Evolutionary conservation across 64 coral and sea anemone genomes (phyloP), one percentile per base, ranked within the genome.

Genomic region (Porites australiensis): DNA sequence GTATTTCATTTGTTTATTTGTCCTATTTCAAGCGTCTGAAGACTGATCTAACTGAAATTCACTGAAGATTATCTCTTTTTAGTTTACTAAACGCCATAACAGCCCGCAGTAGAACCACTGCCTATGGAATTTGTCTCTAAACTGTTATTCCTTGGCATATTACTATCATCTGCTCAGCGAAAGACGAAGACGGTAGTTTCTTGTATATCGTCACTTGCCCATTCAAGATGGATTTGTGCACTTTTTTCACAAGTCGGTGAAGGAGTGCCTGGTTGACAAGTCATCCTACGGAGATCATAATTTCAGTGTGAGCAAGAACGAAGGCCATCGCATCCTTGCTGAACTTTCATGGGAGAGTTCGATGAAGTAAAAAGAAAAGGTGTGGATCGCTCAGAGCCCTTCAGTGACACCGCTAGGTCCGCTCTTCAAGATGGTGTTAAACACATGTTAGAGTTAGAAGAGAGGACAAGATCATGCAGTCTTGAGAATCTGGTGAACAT

Each of bases 1-100:
- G 90, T 5, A 16, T 92, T 45, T 73, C 80, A 0, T 76, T 58
- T 9, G 53, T 86, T 50, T 92, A 92, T 50, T 57, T 86, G 73
- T 51, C 23, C 5, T 92, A 92, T 64, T 86, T 92, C 64, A 47
- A 7, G n/a, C 44, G 64, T 13, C 59, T 86, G 11, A 68, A 71
- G 45, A 50, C 13, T 18, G 65, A 23, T 22, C 61, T 86, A 63
- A 18, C 0, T 64, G 12, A 19, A 19, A 0, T 49, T 92, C 10
- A 63, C 44, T 2, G 59, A 44, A 74, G 69, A 60, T 8, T 70
- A 86, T n/a, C n/a, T 50, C 64, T 91, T 45, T 83, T 53, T 10
- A 22, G 49, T 53, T 74, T 92, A 52, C 72, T 92, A 60, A 64
- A 75, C 51, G 90, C 72, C 2, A 7, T 92, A 19, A 77, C 70